phyloP scores from a whole-genome alignment of 2,888 invertebrate genomes.

The Pristionchus entomophagus region DNA sequence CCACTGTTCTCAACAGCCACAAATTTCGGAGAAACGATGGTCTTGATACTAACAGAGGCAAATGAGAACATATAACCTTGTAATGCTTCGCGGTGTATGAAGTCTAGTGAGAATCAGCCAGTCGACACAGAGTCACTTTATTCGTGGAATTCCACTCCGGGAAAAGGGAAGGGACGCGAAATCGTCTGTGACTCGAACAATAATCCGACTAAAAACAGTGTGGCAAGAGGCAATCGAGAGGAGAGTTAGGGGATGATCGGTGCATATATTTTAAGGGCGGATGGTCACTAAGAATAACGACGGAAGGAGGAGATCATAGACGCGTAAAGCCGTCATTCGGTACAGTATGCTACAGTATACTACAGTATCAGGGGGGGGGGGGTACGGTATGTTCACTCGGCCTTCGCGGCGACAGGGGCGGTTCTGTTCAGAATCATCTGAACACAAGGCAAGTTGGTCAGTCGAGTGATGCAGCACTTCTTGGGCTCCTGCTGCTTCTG shows the following conservation, averaged over 20 bases:
- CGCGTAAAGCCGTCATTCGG: neutral
- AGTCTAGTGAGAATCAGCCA: too few relatives aligned
- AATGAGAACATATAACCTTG: too few relatives aligned
- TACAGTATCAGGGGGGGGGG: too few relatives aligned
- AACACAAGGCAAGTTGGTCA: constrained; percentile 36
- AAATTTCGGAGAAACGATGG: too few relatives aligned
- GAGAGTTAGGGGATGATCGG: constrained; percentile 6
- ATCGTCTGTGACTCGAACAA: neutral
- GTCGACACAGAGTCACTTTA: too few relatives aligned
- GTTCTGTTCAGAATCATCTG: constrained; percentile 5
- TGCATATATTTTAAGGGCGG: neutral
- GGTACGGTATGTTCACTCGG: neutral
- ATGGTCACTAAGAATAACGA: neutral
- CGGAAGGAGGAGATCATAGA: neutral
- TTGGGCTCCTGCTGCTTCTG: constrained; percentile 1
- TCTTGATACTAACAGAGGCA: too few relatives aligned
- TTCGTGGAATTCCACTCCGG: too few relatives aligned
- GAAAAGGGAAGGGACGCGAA: neutral
- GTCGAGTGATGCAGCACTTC: neutral
- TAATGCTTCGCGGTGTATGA: too few relatives aligned
- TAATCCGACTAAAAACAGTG: constrained; percentile 31
- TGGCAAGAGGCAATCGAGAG: neutral
- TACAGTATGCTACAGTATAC: neutral
- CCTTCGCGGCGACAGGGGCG: neutral
- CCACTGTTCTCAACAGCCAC: too few relatives aligned